These are phyloP conservation scores for Antheraea mylitta DNA, from an alignment of 1,140 invertebrate species.

Conservation along the genomic window DNA sequence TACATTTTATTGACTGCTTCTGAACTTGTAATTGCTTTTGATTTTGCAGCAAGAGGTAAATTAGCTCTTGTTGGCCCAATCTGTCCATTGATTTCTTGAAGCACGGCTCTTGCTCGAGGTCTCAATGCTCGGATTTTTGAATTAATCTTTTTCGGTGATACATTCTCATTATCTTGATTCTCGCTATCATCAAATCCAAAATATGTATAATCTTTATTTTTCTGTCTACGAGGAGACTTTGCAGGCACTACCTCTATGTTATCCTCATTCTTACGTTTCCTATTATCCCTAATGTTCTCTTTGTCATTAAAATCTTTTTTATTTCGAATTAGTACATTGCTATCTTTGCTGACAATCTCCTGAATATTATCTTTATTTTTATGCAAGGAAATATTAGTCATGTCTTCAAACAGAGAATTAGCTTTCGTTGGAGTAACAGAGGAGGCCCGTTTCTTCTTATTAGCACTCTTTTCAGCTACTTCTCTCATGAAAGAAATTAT, in stretches of 20 bases:
- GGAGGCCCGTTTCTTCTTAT: conserved; percentile 48
- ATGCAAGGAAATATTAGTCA: conserved; percentile 14
- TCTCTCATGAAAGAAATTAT: conserved; percentile 72
- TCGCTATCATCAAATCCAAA: conserved; percentile 72
- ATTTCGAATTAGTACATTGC: conserved; percentile 16
- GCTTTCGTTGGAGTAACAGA: conserved; percentile 48
- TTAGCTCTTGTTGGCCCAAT: conserved; percentile 42
- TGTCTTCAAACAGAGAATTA: conserved; percentile 45
- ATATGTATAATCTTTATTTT: conserved; percentile 49
- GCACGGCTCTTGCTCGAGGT: conserved; percentile 40
- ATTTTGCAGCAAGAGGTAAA: conserved; percentile 43
- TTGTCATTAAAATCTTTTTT: conserved; percentile 28
- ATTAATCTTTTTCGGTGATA: conserved; percentile 51
- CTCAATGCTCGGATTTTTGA: conserved; percentile 32
- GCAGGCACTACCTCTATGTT: conserved; percentile 25
- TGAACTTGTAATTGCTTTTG: conserved; percentile 37
- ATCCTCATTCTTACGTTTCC: conserved; percentile 22
- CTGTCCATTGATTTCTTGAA: conserved; percentile 54
- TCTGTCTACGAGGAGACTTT: conserved; percentile 35
- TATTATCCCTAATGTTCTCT: conserved; percentile 27
- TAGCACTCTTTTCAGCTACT: conserved; percentile 53
- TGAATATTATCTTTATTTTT: conserved; percentile 27
- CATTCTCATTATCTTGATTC: conserved; percentile 56
- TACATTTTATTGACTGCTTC: conserved; percentile 47
- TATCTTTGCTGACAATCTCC: conserved; percentile 20